phyloP scores from a whole-genome alignment of 2,888 invertebrate genomes.

The Synanthedon andrenaeformis region DNA sequence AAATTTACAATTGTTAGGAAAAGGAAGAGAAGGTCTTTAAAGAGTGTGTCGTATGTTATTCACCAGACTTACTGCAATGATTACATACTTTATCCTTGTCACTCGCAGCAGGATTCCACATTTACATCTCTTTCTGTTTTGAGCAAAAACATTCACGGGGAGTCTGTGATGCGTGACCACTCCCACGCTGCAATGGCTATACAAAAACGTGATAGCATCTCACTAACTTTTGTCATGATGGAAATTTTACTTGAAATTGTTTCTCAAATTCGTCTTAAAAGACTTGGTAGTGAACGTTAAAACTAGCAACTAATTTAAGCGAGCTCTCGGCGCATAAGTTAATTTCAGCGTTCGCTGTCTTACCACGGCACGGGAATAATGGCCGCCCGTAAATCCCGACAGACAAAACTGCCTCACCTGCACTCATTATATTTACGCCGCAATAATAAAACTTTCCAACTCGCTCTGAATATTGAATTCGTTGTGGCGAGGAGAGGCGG shows the following conservation, averaged over 20 bases:
- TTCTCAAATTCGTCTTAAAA: conserved; percentile 11
- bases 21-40: too few species aligned
- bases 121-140: background rate
- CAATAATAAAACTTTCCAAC: conserved; percentile 68
- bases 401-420: conserved; percentile 63
- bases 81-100: background rate
- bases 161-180: background rate
- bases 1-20: too few species aligned
- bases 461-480: conserved; percentile 65
- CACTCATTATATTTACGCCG: conserved; percentile 68
- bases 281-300: conserved; percentile 19
- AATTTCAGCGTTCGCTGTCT: conserved; percentile 42
- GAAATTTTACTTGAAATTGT: background rate
- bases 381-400: conserved; percentile 50
- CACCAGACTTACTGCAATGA: background rate
- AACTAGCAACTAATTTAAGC: conserved; percentile 42
- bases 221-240: background rate
- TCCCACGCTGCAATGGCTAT: background rate
- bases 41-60: background rate
- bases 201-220: background rate
- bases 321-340: conserved; percentile 36
- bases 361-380: conserved; percentile 34
- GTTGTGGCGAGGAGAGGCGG: conserved; percentile 31
- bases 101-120: background rate
- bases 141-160: background rate